Base-by-base conservation (phyloP, 2,797 vertebrate species). In the Ctenosaura bakeri region DNA sequence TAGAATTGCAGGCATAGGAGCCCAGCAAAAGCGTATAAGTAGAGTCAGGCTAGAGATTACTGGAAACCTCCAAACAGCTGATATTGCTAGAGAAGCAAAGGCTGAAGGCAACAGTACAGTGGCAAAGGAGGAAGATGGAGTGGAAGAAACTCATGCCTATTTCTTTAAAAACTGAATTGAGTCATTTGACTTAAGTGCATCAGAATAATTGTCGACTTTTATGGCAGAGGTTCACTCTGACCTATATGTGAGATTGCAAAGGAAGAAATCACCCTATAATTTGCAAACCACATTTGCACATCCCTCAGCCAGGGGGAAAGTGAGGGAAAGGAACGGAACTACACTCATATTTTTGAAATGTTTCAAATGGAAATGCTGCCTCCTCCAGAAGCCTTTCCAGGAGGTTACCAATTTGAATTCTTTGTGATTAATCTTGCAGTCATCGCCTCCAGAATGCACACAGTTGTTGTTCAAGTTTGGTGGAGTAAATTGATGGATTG, bases 341-440 rank as follows among this genome's bases (percentile, higher is more conserved):
- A 87, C 59, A 42, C 13, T 90, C 6, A n/a, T 0, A 85, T 64
- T 46, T 85, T 38, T 77, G 10, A 0, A 52, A 90, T 91, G 92
- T 89, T 82, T 83, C 62, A 0, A 79, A 29, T 42, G 64, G 71
- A 83, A 86, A 74, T 13, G 5, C 90, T 89, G 78, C 1, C 76
- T 81, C 18, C 24, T 13, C 74, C 82, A 38, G 73, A 92, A 88
- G 5, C 32, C n/a, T 88, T 89, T 83, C 52, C 71, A n/a, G 6
- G 73, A 89, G 0, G 0, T 20, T 73, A 62, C 59, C 69, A 16
- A 56, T 78, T 85, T 54, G 1, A 79, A 24, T 81, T 88, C 38
- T 62, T 13, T 76, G 6, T 88, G 89, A 79, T 92, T 85, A 24
- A 71, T 87, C 66, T n/a, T 82, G 50, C 42, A 89, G 88, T 91